Conservation (phyloP, 2,797 vertebrate species). For the Eupleurogrammus muticus region DNA sequence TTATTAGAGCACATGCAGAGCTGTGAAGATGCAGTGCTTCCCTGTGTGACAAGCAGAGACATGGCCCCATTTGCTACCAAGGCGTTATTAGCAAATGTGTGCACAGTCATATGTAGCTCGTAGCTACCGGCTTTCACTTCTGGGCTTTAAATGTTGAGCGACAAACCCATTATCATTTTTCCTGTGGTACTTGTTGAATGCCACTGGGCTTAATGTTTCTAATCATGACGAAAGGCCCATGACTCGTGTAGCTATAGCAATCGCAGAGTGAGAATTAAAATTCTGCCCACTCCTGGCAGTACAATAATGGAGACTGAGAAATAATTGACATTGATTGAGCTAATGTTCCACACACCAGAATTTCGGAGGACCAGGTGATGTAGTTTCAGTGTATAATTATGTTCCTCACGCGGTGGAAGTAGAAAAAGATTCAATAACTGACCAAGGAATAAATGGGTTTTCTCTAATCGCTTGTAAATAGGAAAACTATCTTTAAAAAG, state of each 20-base stretch:
- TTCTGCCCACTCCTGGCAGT: slow-evolving; percentile 72
- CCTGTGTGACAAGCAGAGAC: slow-evolving; percentile 37
- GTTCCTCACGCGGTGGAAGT: slow-evolving; percentile 56
- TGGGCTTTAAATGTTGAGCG: slow-evolving; percentile 39
- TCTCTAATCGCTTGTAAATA: slow-evolving; percentile 67
- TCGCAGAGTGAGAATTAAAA: slow-evolving; percentile 72
- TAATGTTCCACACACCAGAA: slow-evolving; percentile 78
- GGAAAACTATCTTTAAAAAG: slow-evolving; percentile 59
- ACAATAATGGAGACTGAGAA: slow-evolving; percentile 79
- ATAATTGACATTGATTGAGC: slow-evolving; percentile 86
- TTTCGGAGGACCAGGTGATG: slow-evolving; percentile 72
- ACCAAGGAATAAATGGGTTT: slow-evolving; percentile 76
- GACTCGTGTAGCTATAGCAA: slow-evolving; percentile 70
- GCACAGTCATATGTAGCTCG: slow-evolving; percentile 21
- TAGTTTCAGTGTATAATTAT: slow-evolving; percentile 73
- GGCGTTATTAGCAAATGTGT: slow-evolving; percentile 27
- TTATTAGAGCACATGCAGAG: background rate
- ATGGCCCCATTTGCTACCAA: slow-evolving; percentile 12
- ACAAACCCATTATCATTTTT: slow-evolving; percentile 62
- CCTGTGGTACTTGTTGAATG: slow-evolving; percentile 65
- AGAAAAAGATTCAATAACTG: slow-evolving; percentile 76
- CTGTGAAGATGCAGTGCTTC: slow-evolving; percentile 6
- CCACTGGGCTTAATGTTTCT: slow-evolving; percentile 73
- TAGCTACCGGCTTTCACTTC: slow-evolving; percentile 21
- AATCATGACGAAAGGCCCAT: slow-evolving; percentile 74